A percentile compares a stretch with the other conserved stretches of the same genome.
Conservation (phyloP, 1,140 invertebrate genomes). For the Papilio polytes region DNA sequence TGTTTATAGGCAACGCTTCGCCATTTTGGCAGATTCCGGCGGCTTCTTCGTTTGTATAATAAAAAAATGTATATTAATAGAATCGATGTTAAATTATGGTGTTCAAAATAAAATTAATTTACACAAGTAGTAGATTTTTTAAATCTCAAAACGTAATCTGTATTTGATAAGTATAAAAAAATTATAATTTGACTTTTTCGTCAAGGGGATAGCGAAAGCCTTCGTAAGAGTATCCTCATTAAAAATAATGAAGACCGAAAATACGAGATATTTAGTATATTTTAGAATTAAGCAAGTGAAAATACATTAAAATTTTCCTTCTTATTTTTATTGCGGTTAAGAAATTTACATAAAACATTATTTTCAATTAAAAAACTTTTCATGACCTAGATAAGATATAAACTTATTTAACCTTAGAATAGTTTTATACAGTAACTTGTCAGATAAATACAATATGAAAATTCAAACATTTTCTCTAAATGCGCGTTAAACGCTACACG, state of each 20-base stretch:
- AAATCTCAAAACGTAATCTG: too few species aligned
- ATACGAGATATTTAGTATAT: slow-evolving; percentile 4
- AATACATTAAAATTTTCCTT: background rate
- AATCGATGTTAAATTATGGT: too few species aligned
- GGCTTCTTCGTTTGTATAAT: too few species aligned
- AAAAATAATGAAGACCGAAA: slow-evolving; percentile 20
- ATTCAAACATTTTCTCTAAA: too few species aligned
- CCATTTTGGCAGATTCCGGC: too few species aligned
- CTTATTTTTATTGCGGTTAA: background rate
- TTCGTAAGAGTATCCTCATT: slow-evolving; percentile 20
- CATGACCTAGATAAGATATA: background rate
- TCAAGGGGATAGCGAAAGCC: slow-evolving; percentile 1
- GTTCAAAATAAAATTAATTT: too few species aligned
- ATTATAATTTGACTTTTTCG: background rate
- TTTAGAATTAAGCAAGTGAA: background rate
- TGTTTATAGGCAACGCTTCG: too few species aligned
- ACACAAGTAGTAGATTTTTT: too few species aligned
- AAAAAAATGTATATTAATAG: too few species aligned
- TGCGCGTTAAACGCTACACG: too few species aligned
- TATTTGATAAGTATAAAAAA: background rate
- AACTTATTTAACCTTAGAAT: background rate
- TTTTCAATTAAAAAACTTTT: background rate
- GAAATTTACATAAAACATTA: background rate
- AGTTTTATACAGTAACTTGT: background rate
- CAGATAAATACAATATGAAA: too few species aligned